Evolutionary conservation across 1,140 invertebrate species (phyloP), one percentile per base, ranked within the genome.

Genomic region (Prorops nasuta): DNA sequence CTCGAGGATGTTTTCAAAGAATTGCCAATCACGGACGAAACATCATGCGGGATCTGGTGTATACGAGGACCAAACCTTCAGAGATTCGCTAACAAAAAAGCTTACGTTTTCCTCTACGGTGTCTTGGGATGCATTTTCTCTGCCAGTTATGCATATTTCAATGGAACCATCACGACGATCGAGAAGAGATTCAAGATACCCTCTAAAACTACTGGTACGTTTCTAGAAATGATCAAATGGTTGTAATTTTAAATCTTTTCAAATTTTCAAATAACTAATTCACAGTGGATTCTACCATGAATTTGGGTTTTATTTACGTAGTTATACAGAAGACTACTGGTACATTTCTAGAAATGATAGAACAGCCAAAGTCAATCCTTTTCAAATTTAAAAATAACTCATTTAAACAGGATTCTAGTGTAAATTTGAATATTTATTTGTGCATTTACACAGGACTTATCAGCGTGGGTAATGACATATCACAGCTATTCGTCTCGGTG

Each of bases 181-280:
- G 89, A 92, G 66, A 91, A 91, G 63, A 79, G 88, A 53, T 92
- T 89, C 65, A 89, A 87, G 60, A 89, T 91, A 61, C 85, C 87
- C 1, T 89, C 86, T 7, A 83, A 84, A 68, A 86, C 85, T 22
- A 87, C 86, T 43, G 89, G 86, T 85, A 67, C 76, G 70, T 62
- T 28, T 4, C 4, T 6, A 28, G 24, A 28, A 28, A 6, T 46
- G n/a, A n/a, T n/a, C n/a, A n/a, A n/a, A n/a, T n/a, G n/a, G n/a
- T n/a, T n/a, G n/a, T n/a, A n/a, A n/a, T n/a, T n/a, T n/a, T n/a
- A n/a, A n/a, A n/a, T n/a, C n/a, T n/a, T n/a, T n/a, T n/a, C n/a
- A n/a, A n/a, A n/a, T n/a, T n/a, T n/a, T n/a, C n/a, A n/a, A n/a
- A n/a, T n/a, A n/a, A n/a, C n/a, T n/a, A n/a, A n/a, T n/a, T n/a